Evolutionary conservation across 2,888 invertebrate species (phyloP).

Genomic region (Zootermopsis nevadensis): DNA sequence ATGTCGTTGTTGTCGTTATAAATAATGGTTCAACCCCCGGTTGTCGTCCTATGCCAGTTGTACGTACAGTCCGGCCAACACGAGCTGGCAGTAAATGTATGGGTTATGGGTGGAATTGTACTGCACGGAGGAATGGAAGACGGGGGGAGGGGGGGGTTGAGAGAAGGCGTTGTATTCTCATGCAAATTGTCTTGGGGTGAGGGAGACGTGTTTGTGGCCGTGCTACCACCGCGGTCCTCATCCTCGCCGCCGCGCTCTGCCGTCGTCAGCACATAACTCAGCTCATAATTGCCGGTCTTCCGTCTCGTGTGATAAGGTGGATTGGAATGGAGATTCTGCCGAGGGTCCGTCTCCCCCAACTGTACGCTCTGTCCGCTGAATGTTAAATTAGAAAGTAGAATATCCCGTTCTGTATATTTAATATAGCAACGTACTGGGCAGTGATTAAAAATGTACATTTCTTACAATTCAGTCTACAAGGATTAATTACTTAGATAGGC

Average conservation of each 20-base stretch:
- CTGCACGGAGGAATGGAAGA: neutral
- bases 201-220: conserved; percentile 37
- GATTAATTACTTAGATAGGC: too few relatives aligned
- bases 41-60: conserved; percentile 10
- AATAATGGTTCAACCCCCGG: conserved; percentile 33
- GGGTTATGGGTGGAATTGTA: conserved; percentile 17
- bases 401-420: neutral
- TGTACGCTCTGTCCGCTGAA: neutral
- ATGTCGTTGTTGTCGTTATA: conserved; percentile 26
- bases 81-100: conserved; percentile 24
- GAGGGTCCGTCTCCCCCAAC: neutral
- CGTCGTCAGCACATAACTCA: conserved; percentile 42
- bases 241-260: too few relatives aligned
- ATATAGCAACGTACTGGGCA: too few relatives aligned
- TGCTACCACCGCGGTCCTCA: neutral
- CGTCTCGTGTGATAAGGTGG: conserved; percentile 32
- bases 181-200: conserved; percentile 41
- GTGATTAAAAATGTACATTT: too few relatives aligned
- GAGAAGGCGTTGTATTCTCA: conserved; percentile 39
- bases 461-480: too few relatives aligned
- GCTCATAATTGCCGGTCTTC: conserved; percentile 44
- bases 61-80: conserved; percentile 19
- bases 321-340: conserved; percentile 6
- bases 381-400: neutral
- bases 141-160: neutral